Conservation (phyloP, 2,797 vertebrate genomes). For the Dicrostonyx torquatus region DNA sequence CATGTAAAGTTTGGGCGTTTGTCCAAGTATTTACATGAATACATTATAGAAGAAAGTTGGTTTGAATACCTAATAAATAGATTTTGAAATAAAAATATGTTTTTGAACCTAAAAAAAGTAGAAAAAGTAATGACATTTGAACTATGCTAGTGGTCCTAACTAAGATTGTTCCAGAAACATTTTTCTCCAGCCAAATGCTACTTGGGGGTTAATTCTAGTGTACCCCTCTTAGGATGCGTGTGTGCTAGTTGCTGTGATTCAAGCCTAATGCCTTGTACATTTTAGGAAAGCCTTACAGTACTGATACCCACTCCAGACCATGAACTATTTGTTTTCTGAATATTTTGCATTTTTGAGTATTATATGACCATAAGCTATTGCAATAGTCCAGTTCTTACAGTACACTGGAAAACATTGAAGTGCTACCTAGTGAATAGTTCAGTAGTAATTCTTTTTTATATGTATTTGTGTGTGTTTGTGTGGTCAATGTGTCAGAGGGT, state of each 20-base stretch:
- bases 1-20: too few species aligned
- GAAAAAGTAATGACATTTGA: slow-evolving; percentile 6
- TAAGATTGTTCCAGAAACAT: neutral
- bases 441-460: neutral
- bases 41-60: slow-evolving; percentile 28
- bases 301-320: neutral
- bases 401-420: neutral
- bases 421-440: slow-evolving; percentile 17
- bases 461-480: neutral
- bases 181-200: slow-evolving; percentile 15
- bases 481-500: neutral
- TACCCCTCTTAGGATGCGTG: neutral
- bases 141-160: neutral
- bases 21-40: slow-evolving; percentile 31
- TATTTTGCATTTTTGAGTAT: slow-evolving; percentile 31
- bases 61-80: slow-evolving; percentile 25
- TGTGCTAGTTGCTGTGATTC: neutral
- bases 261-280: neutral
- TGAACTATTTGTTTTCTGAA: slow-evolving; percentile 4
- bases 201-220: slow-evolving; percentile 28
- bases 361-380: slow-evolving; percentile 6
- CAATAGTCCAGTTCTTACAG: neutral
- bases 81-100: slow-evolving; percentile 38
- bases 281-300: neutral
- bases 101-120: slow-evolving; percentile 35